Base-by-base conservation (phyloP, 2,113 vertebrate species). In the Micromys minutus region DNA sequence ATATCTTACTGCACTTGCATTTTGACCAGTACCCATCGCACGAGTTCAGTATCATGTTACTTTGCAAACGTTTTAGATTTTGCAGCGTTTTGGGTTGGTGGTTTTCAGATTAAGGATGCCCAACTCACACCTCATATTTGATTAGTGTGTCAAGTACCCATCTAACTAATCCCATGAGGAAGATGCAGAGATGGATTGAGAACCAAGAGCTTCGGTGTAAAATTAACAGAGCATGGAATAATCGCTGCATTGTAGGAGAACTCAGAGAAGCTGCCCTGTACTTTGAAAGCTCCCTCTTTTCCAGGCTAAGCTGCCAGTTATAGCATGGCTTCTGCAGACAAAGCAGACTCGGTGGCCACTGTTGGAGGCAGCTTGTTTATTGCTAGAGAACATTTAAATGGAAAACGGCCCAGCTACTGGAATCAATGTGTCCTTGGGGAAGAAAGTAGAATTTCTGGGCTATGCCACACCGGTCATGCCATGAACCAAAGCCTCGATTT, bases 371-470 rank as follows among this genome's bases (percentile, higher is more conserved):
- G 24, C 7, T 0, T 57, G 57, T 36, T 71, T 11, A 47, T 59
- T 42, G 74, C 71, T 69, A 34, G 84, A 87, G 79, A 63, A 69
- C 31, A 29, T 95, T 95, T 77, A 55, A 81, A 36, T 87, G 86
- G 89, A 50, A 86, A 89, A 50, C 1, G 91, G 39, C 47, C 29
- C 63, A 65, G 34, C 7, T 31, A 57, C 42, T 12, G 88, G 61
- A 55, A 74, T 74, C 65, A 57, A 42, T 12, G 42, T 71, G 47
- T 36, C 76, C 84, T 92, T 5, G 10, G 55, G 67, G 45, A 74
- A 88, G 75, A 36, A 90, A 42, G 67, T 26, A 2, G 42, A 81
- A 16, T 83, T n/a, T 52, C 39, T 42, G 71, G 77, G 61, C 21
- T 31, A 0, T 29, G 15, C 42, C 39, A 13, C 26, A 69, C 4